These are phyloP conservation scores for Psilopsiagon aymara DNA, from an alignment of 2,113 vertebrate genomes.

Conservation along the genomic window DNA sequence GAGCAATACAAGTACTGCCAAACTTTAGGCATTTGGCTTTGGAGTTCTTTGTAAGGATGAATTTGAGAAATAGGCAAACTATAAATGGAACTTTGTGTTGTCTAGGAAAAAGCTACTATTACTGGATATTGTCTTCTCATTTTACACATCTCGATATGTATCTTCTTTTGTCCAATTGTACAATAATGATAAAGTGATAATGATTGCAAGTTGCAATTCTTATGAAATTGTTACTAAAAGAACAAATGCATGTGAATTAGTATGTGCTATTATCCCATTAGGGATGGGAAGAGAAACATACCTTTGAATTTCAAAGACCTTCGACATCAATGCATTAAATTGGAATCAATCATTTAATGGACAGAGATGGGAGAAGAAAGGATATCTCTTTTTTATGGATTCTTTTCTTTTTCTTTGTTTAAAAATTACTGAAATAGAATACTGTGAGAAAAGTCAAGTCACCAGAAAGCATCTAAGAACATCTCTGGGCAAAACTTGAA, in stretches of 20 bases:
- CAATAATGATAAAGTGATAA: constrained; percentile 36
- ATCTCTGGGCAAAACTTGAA: background rate
- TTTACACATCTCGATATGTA: background rate
- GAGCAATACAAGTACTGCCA: background rate
- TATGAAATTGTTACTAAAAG: constrained; percentile 50
- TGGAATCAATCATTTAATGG: constrained; percentile 54
- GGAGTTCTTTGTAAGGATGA: background rate
- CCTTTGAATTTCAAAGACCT: constrained; percentile 68
- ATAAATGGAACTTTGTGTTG: background rate
- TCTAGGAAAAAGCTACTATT: background rate
- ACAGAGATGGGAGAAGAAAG: background rate
- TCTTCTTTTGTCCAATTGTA: constrained; percentile 53
- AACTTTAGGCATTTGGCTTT: background rate
- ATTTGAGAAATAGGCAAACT: background rate
- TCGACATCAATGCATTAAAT: constrained; percentile 51
- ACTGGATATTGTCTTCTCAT: background rate
- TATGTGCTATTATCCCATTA: constrained; percentile 69
- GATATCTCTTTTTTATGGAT: background rate
- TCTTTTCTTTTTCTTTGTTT: background rate
- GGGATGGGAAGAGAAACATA: constrained; percentile 49
- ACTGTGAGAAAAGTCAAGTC: constrained; percentile 12
- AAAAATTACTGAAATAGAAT: constrained; percentile 15
- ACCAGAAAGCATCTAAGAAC: background rate
- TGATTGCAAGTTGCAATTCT: constrained; percentile 58
- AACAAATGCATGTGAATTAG: constrained; percentile 69